These are phyloP conservation scores for Drosophila glabriapex DNA, from an alignment of 2,888 invertebrate species.

Conservation along the genomic window DNA sequence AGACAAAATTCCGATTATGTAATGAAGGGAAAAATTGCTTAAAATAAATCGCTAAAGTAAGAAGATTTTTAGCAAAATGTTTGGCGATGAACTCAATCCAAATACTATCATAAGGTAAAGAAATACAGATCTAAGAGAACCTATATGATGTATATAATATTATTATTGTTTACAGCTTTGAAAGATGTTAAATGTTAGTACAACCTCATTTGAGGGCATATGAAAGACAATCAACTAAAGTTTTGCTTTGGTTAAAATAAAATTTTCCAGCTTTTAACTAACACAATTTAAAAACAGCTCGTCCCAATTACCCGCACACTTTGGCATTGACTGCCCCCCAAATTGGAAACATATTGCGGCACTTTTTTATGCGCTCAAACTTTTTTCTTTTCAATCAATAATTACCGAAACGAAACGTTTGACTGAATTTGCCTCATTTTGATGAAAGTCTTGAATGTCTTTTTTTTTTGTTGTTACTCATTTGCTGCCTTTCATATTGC, in stretches of 20 bases:
- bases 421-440: conserved; percentile 58
- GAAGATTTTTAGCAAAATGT: background rate
- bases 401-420: conserved; percentile 34
- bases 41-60: background rate
- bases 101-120: background rate
- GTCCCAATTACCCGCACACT: conserved; percentile 10
- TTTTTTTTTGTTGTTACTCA: conserved; percentile 22
- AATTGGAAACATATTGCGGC: conserved; percentile 32
- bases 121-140: background rate
- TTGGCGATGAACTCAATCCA: background rate
- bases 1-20: background rate
- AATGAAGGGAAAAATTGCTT: background rate
- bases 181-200: background rate
- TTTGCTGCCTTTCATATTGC: conserved; percentile 48
- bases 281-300: conserved; percentile 46
- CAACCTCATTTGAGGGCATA: background rate
- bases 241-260: conserved; percentile 33
- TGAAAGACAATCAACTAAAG: conserved; percentile 4
- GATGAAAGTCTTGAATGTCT: conserved; percentile 50
- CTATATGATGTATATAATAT: background rate
- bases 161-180: background rate
- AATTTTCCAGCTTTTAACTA: conserved; percentile 50
- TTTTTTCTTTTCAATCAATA: conserved; percentile 11
- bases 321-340: conserved; percentile 4
- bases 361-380: conserved; percentile 20